Evolutionary conservation across 2,113 vertebrate species (phyloP).

Genomic region (Etheostoma cragini): DNA sequence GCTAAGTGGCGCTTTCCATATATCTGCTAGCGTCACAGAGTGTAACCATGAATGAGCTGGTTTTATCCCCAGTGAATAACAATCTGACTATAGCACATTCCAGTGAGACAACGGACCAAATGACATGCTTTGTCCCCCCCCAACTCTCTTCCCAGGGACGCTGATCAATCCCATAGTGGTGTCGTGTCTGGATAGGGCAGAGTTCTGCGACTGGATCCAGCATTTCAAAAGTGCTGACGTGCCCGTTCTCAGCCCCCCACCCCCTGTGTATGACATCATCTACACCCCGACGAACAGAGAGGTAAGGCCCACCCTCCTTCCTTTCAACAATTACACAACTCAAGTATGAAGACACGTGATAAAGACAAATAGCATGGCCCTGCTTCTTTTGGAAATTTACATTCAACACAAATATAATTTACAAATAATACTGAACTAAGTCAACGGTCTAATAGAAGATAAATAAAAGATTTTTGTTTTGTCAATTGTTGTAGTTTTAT

Average conservation of each 20-base stretch:
- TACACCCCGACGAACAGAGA: constrained; percentile 83
- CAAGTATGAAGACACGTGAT: not conserved
- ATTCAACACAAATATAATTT: constrained; percentile 12
- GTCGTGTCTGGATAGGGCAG: constrained; percentile 77
- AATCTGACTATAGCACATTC: constrained; percentile 74
- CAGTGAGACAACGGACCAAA: constrained; percentile 67
- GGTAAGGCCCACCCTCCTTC: constrained; percentile 60
- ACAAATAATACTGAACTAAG: not conserved
- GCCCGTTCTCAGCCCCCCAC: constrained; percentile 81
- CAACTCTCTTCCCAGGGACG: constrained; percentile 78
- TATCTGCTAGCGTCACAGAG: constrained; percentile 63
- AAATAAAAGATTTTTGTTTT: not conserved
- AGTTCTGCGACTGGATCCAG: constrained; percentile 85
- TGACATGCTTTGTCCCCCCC: constrained; percentile 66
- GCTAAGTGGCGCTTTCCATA: constrained; percentile 46
- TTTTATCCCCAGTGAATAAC: constrained; percentile 70
- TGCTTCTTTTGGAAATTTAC: constrained; percentile 22
- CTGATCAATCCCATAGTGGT: constrained; percentile 87
- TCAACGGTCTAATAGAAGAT: not conserved
- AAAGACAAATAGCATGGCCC: not conserved
- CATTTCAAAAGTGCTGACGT: constrained; percentile 83
- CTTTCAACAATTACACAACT: constrained; percentile 14
- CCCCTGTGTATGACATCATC: constrained; percentile 85
- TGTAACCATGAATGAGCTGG: constrained; percentile 73
- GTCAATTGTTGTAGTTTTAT: not conserved